These are phyloP conservation scores for Dermolepida albohirtum DNA, from an alignment of 2,888 invertebrate species.

Conservation along the genomic window DNA sequence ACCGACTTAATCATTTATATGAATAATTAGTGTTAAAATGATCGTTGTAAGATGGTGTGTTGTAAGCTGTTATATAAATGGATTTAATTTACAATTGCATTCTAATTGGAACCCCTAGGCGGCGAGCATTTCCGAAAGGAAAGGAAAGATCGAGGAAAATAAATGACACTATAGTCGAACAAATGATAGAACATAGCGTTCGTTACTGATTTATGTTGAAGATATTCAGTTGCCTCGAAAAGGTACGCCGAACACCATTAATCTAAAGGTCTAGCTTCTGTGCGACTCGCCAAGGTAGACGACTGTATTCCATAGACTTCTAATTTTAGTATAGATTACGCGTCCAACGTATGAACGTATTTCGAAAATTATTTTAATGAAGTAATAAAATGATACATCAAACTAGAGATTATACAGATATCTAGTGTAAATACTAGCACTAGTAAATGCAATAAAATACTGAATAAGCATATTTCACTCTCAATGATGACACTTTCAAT, in stretches of 20 bases:
- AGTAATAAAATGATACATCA: too few species aligned
- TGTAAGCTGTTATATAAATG: conserved; percentile 26
- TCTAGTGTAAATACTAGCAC: too few species aligned
- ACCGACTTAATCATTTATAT: conserved; percentile 10
- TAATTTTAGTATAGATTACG: background rate
- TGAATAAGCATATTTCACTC: too few species aligned
- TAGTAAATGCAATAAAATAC: too few species aligned
- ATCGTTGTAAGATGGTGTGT: conserved; percentile 12
- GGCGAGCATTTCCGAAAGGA: conserved; percentile 11
- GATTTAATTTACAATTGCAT: conserved; percentile 41
- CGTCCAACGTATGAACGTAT: background rate
- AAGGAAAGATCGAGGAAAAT: conserved; percentile 56
- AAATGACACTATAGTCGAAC: conserved; percentile 61
- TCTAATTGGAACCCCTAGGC: conserved; percentile 30
- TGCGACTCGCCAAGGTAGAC: conserved; percentile 46
- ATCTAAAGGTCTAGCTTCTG: conserved; percentile 61
- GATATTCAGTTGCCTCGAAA: conserved; percentile 63
- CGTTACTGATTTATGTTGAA: conserved; percentile 63
- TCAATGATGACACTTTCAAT: too few species aligned
- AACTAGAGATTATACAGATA: too few species aligned
- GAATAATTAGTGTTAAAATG: conserved; percentile 17
- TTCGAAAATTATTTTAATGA: too few species aligned
- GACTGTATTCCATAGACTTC: conserved; percentile 1
- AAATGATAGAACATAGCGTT: conserved; percentile 61
- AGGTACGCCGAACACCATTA: conserved; percentile 63